Evolutionary conservation across 2,888 invertebrate species (phyloP).

Genomic region (Meteorus cinctellus): DNA sequence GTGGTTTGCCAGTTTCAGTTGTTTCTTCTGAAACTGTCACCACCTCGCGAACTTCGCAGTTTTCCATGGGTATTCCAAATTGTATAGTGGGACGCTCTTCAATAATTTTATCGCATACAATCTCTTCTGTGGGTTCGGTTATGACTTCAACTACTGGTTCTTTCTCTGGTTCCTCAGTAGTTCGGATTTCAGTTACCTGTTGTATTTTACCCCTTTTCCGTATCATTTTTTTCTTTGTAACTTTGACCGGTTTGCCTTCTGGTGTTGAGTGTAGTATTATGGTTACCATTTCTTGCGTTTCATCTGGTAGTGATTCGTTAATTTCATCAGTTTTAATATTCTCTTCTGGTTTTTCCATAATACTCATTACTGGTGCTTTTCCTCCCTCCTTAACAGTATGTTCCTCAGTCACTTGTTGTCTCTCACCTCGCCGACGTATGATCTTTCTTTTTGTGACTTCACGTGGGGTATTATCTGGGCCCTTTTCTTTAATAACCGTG

Average conservation of each 20-base stretch:
- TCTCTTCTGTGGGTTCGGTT: conserved; percentile 69
- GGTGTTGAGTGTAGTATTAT: conserved; percentile 62
- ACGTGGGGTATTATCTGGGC: conserved; percentile 64
- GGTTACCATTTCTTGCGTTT: conserved; percentile 58
- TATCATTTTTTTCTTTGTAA: conserved; percentile 71
- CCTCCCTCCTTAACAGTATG: conserved; percentile 52
- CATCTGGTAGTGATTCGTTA: conserved; percentile 61
- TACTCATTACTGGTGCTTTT: conserved; percentile 39
- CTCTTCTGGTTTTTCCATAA: conserved; percentile 46
- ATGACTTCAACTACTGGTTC: conserved; percentile 71
- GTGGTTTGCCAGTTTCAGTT: conserved; percentile 67
- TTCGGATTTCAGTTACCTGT: conserved; percentile 63
- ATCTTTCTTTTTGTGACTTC: conserved; percentile 41
- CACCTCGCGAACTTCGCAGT: conserved; percentile 65
- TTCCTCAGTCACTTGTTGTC: conserved; percentile 64
- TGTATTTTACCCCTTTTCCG: conserved; percentile 66
- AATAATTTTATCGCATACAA: conserved; percentile 57
- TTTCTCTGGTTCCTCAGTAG: conserved; percentile 73
- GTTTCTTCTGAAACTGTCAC: conserved; percentile 71
- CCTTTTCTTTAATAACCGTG: conserved; percentile 56
- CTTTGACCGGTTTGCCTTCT: conserved; percentile 64
- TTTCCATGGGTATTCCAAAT: conserved; percentile 37
- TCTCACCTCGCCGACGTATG: conserved; percentile 59
- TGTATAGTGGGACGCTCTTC: conserved; percentile 39
- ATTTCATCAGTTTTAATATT: conserved; percentile 46